Percentiles rank a stretch among this genome's conserved stretches.
Conservation (phyloP, 2,888 invertebrate genomes). For the Buathra laborator region DNA sequence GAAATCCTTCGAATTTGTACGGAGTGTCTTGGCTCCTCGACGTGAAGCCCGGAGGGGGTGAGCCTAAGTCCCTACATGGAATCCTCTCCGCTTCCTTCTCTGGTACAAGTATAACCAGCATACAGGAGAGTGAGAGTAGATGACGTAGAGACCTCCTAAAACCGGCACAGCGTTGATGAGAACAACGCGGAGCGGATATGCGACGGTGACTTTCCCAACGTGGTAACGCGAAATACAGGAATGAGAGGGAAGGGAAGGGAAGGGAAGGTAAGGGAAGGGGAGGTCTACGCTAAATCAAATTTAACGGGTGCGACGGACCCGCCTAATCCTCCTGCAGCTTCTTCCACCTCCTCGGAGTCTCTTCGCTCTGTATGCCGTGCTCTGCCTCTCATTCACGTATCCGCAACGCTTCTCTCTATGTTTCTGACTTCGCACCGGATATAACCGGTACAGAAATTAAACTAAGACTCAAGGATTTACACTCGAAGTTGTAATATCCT, state of each 20-base stretch:
- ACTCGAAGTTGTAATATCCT: constrained; percentile 57
- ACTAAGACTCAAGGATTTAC: constrained; percentile 62
- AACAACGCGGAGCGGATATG: constrained; percentile 45
- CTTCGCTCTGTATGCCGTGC: constrained; percentile 25
- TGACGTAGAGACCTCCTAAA: constrained; percentile 36
- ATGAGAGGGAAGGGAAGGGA: constrained; percentile 9
- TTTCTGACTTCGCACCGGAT: constrained; percentile 21
- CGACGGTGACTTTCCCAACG: constrained; percentile 35
- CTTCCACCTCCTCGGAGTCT: constrained; percentile 33
- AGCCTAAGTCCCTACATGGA: constrained; percentile 46
- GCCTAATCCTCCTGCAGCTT: constrained; percentile 62
- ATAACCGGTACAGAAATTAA: constrained; percentile 50
- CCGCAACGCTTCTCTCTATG: not conserved
- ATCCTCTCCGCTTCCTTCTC: constrained; percentile 45
- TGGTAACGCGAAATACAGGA: constrained; percentile 23
- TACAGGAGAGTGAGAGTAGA: constrained; percentile 22
- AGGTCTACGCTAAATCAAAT: constrained; percentile 66
- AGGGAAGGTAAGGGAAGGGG: no score
- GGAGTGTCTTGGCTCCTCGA: constrained; percentile 61
- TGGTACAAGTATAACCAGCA: constrained; percentile 7
- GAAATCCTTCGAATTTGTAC: constrained; percentile 76
- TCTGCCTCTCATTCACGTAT: constrained; percentile 8
- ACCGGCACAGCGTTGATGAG: constrained; percentile 56
- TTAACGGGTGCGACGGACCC: constrained; percentile 64
- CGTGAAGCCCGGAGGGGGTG: constrained; percentile 49